phyloP scores from a whole-genome alignment of 1,140 invertebrate species.

The Ctenoplectra terminalis region DNA sequence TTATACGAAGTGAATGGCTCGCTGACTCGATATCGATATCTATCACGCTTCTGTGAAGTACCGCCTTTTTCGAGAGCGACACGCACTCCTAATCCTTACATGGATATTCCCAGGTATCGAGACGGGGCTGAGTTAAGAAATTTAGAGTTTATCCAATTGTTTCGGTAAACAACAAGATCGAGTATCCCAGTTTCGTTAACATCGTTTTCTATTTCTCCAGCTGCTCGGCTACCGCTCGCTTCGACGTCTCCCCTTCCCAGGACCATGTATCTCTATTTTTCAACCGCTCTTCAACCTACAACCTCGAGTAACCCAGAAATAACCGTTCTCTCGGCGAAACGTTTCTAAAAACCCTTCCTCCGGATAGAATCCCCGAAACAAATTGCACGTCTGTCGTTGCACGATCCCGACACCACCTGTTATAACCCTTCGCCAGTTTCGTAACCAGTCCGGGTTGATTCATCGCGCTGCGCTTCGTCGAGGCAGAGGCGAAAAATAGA shows the following conservation, averaged over 20 bases:
- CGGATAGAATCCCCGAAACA: background rate
- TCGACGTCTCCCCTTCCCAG: too few relatives aligned
- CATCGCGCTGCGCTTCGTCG: background rate
- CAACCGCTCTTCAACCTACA: too few relatives aligned
- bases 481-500: too few relatives aligned
- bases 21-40: background rate
- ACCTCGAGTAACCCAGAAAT: background rate
- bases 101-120: too few relatives aligned
- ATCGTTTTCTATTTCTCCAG: too few relatives aligned
- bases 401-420: background rate
- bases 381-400: background rate
- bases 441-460: background rate
- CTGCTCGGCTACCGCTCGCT: too few relatives aligned
- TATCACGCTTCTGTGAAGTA: background rate
- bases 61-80: background rate
- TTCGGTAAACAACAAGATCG: too few relatives aligned
- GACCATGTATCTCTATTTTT: too few relatives aligned
- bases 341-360: background rate
- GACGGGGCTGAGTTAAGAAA: too few relatives aligned
- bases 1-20: conserved; percentile 30
- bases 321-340: too few relatives aligned
- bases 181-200: too few relatives aligned
- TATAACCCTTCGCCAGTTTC: conserved; percentile 5
- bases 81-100: background rate
- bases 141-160: too few relatives aligned